Base-by-base conservation (phyloP, 2,797 vertebrate species). In the Cryptoblepharus egeriae region DNA sequence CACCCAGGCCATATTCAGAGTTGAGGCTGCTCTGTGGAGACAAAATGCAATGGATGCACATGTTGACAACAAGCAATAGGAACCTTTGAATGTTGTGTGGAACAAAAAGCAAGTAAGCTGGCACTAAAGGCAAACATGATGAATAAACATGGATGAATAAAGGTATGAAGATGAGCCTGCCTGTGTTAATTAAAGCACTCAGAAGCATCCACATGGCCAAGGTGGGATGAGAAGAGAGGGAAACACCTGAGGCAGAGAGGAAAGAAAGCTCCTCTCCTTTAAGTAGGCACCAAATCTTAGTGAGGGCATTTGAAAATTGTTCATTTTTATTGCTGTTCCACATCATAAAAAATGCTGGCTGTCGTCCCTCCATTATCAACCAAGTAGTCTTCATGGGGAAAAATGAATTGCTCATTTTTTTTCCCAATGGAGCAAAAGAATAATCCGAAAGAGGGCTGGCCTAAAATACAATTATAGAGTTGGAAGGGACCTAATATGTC, bases 1-100 rank as follows among this genome's bases (percentile, higher is more conserved):
- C 97, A 0, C 98, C 98, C 93, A 99, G 96, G 82, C 98, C 98
- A 4, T 96, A 84, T 93, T 96, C 95, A 0, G 96, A 93, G 83
- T 99, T 96, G 86, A 99, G 97, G 64, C 98, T 99, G 96, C 98
- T 99, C 98, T 99, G 96, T 65, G 71, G 39, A 69, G 52, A 84
- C 79, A 92, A 79, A 77, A 86, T 0, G 6, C 63, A 57, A 22
- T 0, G 84, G 76, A 87, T 72, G 65, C 11, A 85, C 60, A 57
- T 55, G 67, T 80, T 88, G 75, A 69, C 55, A 45, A 42, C 32
- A 65, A 55, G 15, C 15, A 73, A 15, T 4, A 22, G n/a, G 12
- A 4, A n/a, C 30, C 12, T 32, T n/a, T 45, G 28, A 57, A 28
- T 10, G n/a, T 7, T 28, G 16, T 12, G 24, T 88, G 58, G 76